Percentiles rank a stretch among this genome's conserved stretches.
phyloP scores from a whole-genome alignment of 2,888 invertebrate species.

The Amblyjoppa fuscipennis region DNA sequence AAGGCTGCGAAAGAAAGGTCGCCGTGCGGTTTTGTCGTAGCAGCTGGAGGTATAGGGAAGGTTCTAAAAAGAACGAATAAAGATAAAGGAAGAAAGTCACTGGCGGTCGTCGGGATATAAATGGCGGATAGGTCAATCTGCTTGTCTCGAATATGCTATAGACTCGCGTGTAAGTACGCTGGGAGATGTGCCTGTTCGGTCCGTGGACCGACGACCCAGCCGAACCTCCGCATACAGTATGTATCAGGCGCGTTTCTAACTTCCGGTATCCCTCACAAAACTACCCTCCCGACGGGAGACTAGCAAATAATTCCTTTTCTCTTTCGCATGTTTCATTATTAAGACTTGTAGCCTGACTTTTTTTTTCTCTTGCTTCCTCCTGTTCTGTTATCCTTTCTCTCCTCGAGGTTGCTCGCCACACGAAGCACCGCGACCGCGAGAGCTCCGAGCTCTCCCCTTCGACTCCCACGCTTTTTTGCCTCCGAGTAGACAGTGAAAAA shows the following conservation, averaged over 20 bases:
- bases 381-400: neutral
- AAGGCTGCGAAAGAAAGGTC: slow-evolving; percentile 31
- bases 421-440: slow-evolving; percentile 35
- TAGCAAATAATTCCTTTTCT: slow-evolving; percentile 45
- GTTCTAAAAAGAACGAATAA: neutral
- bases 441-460: slow-evolving; percentile 5
- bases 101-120: slow-evolving; percentile 33
- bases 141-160: slow-evolving; percentile 27
- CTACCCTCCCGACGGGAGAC: slow-evolving; percentile 6
- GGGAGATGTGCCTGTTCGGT: neutral
- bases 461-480: slow-evolving; percentile 13
- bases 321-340: slow-evolving; percentile 44
- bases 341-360: slow-evolving; percentile 34
- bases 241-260: slow-evolving; percentile 10
- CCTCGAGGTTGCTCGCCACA: slow-evolving; percentile 3
- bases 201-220: neutral
- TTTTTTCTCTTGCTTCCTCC: neutral
- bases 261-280: slow-evolving; percentile 17
- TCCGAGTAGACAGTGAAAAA: slow-evolving; percentile 61
- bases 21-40: slow-evolving; percentile 31
- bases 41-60: slow-evolving; percentile 24
- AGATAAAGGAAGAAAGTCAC: neutral
- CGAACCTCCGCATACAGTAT: slow-evolving; percentile 15
- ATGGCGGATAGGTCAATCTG: slow-evolving; percentile 47
- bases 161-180: neutral